Evolutionary conservation across 2,113 vertebrate genomes (phyloP), one percentile per base, ranked within the genome.

Genomic region (Eira barbara): DNA sequence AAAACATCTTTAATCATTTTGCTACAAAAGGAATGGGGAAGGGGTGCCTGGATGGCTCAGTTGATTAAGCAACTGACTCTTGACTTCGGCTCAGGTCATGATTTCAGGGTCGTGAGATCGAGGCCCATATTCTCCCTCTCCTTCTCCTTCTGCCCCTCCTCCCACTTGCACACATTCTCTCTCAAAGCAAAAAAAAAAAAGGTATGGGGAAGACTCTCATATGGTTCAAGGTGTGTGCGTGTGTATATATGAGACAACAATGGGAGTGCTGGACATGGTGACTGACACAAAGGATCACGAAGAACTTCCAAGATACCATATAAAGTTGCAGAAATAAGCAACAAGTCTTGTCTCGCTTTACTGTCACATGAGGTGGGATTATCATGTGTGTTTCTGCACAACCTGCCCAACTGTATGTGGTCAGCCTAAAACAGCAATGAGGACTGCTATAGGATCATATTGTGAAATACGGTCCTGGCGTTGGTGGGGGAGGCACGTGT

Each of bases 1-100:
- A 89, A 89, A 91, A 96, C 92, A 59, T 11, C 59, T 95, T 92
- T 31, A 95, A 78, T 88, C 49, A 52, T 52, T 88, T 78, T 31
- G 2, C 45, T 92, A 90, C 47, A 67, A 36, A 89, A 83, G 25
- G 27, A n/a, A 65, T 27, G 14, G 17, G 47, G 76, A 86, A 63
- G 45, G 23, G 67, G 18, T 69, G 18, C 34, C 8, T 69, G 34
- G 17, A 4, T 36, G 67, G 67, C n/a, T 69, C 67, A 20, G 34
- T 21, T 18, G 8, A 4, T 69, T 69, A 69, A 69, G 67, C 18
- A 36, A 10, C 67, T 2, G 18, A 69, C 34, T 21, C 67, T 10
- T 69, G 67, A 69, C 10, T 69, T 69, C 0, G 1, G 34, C 34
- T 69, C 34, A 69, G 34, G 34, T 69, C 65, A 69, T 7, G 65